Conservation (phyloP, 1,140 invertebrate genomes). For the Drosophila elegans region DNA sequence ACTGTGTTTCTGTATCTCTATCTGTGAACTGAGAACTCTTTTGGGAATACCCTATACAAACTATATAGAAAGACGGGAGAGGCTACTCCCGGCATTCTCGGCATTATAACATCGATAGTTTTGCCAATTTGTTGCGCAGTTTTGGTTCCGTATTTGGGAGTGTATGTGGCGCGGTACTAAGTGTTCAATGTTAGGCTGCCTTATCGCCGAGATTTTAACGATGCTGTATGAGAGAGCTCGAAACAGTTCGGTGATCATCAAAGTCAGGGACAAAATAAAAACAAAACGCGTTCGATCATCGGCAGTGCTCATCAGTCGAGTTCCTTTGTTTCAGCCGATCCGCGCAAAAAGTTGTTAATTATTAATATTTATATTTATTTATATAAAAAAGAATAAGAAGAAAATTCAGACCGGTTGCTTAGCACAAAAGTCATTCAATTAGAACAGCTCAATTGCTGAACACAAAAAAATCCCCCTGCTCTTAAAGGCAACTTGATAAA, state of each 20-base stretch:
- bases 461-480: conserved; percentile 31
- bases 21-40: conserved; percentile 13
- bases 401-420: conserved; percentile 36
- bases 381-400: conserved; percentile 11
- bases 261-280: conserved; percentile 8
- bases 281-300: conserved; percentile 10
- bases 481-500: conserved; percentile 24
- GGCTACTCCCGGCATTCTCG: conserved; percentile 10
- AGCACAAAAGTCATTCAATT: conserved; percentile 39
- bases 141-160: conserved; percentile 58
- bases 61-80: conserved; percentile 1
- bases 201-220: conserved; percentile 28
- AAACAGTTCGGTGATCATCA: conserved; percentile 23
- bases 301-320: conserved; percentile 23
- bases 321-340: conserved; percentile 23
- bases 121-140: conserved; percentile 75
- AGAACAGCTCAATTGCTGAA: conserved; percentile 31
- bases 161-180: conserved; percentile 24
- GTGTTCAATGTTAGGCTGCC: not conserved
- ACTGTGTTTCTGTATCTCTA: conserved; percentile 16
- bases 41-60: not conserved
- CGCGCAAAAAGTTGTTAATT: conserved; percentile 44
- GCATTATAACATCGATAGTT: conserved; percentile 59
- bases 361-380: conserved; percentile 11
- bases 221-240: conserved; percentile 5